These are phyloP conservation scores for Seriola quinqueradiata DNA, from an alignment of 2,113 vertebrate species.

Conservation along the genomic window DNA sequence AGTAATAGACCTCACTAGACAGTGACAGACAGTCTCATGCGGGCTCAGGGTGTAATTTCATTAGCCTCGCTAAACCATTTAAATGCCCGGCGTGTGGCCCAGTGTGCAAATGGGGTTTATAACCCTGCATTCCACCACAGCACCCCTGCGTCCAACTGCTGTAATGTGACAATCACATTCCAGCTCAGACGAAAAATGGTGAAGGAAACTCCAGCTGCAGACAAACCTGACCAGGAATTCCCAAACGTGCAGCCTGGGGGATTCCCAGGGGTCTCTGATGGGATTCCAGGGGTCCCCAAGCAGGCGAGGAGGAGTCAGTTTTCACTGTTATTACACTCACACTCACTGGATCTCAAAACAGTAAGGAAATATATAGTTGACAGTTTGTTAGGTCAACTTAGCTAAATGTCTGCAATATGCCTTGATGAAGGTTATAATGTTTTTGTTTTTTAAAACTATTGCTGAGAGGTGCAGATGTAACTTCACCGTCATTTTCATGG, in stretches of 20 bases:
- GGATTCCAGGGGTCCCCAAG: slow-evolving; percentile 33
- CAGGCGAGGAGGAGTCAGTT: slow-evolving; percentile 24
- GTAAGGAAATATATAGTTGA: background rate
- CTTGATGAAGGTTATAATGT: background rate
- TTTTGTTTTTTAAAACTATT: background rate
- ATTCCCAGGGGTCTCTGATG: slow-evolving; percentile 20
- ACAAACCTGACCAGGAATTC: slow-evolving; percentile 48
- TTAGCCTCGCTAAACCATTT: slow-evolving; percentile 75
- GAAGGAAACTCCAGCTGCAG: slow-evolving; percentile 62
- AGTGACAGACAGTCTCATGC: slow-evolving; percentile 58
- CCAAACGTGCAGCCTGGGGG: slow-evolving; percentile 27
- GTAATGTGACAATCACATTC: slow-evolving; percentile 78
- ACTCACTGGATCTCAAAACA: slow-evolving; percentile 11
- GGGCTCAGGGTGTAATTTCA: slow-evolving; percentile 77
- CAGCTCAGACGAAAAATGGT: slow-evolving; percentile 24
- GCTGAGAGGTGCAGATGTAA: background rate
- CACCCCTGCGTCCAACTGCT: slow-evolving; percentile 74
- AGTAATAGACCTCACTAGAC: slow-evolving; percentile 24
- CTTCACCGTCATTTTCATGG: too few relatives aligned
- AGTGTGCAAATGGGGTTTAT: slow-evolving; percentile 82
- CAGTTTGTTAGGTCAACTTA: background rate
- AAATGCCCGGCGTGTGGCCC: slow-evolving; percentile 81
- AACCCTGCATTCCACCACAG: slow-evolving; percentile 76
- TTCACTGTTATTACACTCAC: slow-evolving; percentile 26
- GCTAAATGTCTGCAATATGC: background rate